phyloP scores from a whole-genome alignment of 2,113 vertebrate species.

The Sorex araneus region DNA sequence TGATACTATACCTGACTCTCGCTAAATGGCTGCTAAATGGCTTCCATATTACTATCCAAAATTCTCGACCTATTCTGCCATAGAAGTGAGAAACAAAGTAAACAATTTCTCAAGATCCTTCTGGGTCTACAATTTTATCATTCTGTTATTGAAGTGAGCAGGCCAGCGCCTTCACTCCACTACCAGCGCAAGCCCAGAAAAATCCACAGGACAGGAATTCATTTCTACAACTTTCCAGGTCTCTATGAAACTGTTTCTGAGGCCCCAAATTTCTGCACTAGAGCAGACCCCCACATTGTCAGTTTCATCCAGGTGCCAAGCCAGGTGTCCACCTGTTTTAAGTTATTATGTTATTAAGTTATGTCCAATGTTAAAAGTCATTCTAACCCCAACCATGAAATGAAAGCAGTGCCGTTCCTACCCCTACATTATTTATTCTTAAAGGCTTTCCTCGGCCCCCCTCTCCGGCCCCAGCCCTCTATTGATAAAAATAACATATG shows the following conservation, averaged over 20 bases:
- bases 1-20: not conserved
- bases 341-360: no score
- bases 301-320: not conserved
- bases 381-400: slow-evolving; percentile 33
- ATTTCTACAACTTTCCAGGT: not conserved
- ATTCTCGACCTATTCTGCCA: not conserved
- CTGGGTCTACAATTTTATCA: slow-evolving; percentile 7
- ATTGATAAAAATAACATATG: slow-evolving; percentile 50
- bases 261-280: not conserved
- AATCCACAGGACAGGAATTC: not conserved
- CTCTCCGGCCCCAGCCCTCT: not conserved
- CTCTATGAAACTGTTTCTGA: not conserved
- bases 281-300: not conserved
- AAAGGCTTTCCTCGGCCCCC: not conserved
- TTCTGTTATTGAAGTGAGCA: not conserved
- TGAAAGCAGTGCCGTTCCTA: not conserved
- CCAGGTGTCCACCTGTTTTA: slow-evolving; percentile 14
- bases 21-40: not conserved
- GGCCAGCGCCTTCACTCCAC: not conserved
- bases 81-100: not conserved
- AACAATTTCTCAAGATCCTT: slow-evolving; percentile 2
- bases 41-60: not conserved
- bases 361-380: no score
- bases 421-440: slow-evolving; percentile 52
- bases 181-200: not conserved